Base-by-base conservation (phyloP, 2,888 invertebrate genomes). In the Patella pellucida region DNA sequence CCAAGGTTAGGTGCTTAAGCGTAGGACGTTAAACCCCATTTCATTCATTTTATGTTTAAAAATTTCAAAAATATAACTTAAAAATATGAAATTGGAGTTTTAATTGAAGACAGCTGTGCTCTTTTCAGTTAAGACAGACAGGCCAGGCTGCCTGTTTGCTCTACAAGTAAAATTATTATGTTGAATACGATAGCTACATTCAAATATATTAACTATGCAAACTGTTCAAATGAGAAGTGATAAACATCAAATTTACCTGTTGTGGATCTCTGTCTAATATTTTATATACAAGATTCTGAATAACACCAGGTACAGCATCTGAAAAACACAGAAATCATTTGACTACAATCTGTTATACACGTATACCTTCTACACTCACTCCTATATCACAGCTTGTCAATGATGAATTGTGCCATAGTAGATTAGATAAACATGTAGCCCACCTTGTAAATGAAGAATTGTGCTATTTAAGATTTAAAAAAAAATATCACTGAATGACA, bases 231-330 rank as follows among this genome's bases (percentile, higher is more conserved):
- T 16, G 31, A 67, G 14, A 74, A 14, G 16, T 11, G n/a, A 15
- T 14, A 51, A 23, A 51, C 41, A 72, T 23, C 23, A 23, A 31
- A 31, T 27, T 19, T 16, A 69, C 31, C 31, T 41, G 72, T 14
- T 50, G 15, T 31, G 56, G 41, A 11, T 52, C 56, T 75, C 31
- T 52, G 15, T 31, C 50, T 50, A 68, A 52, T 52, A 72, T 19
- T 16, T 52, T 51, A 11, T 51, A 71, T 51, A 71, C 71, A 51
- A 71, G 51, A 19, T 71, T 51, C 51, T 52, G 50, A 14, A 71
- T n/a, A 51, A 71, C 51, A 15, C 4, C 41, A 5, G 71, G 71
- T 51, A 51, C 50, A 51, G 0, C 15, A 71, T 52, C 71, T 71
- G 71, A 5, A 41, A n/a, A 41, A 41, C 41, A 41, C 5, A 41